Conservation (phyloP, 2,888 invertebrate species). For the Pyrrhosoma nymphula region DNA sequence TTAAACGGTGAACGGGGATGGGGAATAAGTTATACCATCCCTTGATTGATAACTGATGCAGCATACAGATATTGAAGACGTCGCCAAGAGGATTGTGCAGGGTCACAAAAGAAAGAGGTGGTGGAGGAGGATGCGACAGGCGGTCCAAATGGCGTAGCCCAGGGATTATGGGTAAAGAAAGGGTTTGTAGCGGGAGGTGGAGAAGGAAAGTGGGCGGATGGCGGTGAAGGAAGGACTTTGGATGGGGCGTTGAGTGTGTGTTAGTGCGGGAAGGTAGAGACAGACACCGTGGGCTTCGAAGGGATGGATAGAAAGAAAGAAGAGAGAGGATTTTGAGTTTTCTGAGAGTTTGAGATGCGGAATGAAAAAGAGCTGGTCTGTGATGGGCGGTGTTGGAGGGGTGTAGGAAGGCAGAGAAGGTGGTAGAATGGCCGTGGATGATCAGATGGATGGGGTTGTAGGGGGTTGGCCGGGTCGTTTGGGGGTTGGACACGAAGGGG, state of each 20-base stretch:
- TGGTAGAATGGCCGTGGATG: not conserved
- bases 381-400: not conserved
- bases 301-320: not conserved
- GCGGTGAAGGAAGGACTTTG: not conserved
- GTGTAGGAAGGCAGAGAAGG: not conserved
- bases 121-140: not conserved
- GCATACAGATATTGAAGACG: not conserved
- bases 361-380: slow-evolving; percentile 34
- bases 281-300: not conserved
- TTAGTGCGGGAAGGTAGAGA: not conserved
- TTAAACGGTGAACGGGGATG: too few species aligned
- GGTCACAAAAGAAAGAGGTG: not conserved
- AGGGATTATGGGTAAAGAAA: not conserved
- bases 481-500: not conserved
- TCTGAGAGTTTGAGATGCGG: slow-evolving; percentile 24
- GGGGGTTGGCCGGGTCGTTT: not conserved
- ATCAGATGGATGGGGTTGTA: not conserved
- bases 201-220: not conserved
- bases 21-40: not conserved
- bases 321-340: slow-evolving; percentile 29
- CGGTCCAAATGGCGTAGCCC: not conserved
- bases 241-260: not conserved
- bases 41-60: not conserved
- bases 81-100: not conserved
- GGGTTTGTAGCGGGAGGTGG: not conserved